Percentiles rank a stretch among this genome's conserved stretches.
Evolutionary conservation across 2,113 vertebrate species (phyloP).

Genomic region (Toxotes jaculatrix): DNA sequence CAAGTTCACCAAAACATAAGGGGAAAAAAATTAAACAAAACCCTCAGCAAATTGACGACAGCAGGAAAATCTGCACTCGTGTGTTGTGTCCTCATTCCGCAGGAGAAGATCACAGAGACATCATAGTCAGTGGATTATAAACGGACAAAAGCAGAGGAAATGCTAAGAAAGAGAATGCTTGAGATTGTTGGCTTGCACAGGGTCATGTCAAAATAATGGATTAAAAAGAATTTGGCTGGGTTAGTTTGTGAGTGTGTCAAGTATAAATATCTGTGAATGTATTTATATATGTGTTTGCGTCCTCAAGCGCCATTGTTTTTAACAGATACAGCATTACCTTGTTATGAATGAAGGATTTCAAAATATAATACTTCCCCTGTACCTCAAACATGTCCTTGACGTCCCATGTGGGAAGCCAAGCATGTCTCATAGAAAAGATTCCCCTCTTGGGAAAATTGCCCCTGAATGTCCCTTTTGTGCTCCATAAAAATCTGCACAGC

Average conservation of each 20-base stretch:
- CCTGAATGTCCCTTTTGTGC: conserved; percentile 23
- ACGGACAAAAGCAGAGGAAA: conserved; percentile 1
- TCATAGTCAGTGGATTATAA: conserved; percentile 17
- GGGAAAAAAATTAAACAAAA: not conserved
- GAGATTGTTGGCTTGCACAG: not conserved
- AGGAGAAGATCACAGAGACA: conserved; percentile 1
- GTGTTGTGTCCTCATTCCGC: conserved; percentile 19
- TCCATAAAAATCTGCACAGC: not conserved
- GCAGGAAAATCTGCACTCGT: conserved; percentile 12
- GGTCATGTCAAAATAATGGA: not conserved
- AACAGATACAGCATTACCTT: not conserved
- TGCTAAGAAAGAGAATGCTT: not conserved
- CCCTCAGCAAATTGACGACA: conserved; percentile 16
- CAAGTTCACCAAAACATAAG: not conserved
- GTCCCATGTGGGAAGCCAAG: conserved; percentile 17
- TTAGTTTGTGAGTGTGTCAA: not conserved
- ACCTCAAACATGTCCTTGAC: conserved; percentile 17
- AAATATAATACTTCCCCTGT: conserved; percentile 3
- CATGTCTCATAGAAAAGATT: conserved; percentile 35
- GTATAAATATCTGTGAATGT: not conserved
- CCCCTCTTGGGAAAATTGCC: conserved; percentile 22
- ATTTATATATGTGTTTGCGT: not conserved
- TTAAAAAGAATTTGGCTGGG: conserved; percentile 7
- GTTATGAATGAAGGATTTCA: conserved; percentile 27
- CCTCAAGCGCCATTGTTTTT: not conserved